Evolutionary conservation across 1,140 invertebrate genomes (phyloP).

Genomic region (Halyomorpha halys): DNA sequence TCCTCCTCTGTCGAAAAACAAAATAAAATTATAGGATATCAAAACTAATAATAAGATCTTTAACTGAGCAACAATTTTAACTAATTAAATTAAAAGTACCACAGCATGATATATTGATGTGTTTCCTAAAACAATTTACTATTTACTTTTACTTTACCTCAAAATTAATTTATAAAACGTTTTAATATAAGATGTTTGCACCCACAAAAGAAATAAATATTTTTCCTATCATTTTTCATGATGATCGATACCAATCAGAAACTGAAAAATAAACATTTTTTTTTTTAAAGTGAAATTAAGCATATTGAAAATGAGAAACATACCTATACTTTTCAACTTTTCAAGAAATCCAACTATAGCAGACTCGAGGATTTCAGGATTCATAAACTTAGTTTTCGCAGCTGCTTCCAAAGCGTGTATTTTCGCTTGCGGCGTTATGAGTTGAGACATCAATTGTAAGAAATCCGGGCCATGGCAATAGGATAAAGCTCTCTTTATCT

Average conservation of each 20-base stretch:
- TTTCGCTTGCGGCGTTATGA: conserved; percentile 62
- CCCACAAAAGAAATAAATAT: no score
- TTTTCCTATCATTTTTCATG: no score
- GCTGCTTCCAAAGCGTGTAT: conserved; percentile 61
- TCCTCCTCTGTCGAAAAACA: background rate
- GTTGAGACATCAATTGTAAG: conserved; percentile 45
- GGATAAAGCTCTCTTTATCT: conserved; percentile 57
- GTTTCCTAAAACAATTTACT: no score
- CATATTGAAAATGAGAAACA: background rate
- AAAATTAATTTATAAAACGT: no score
- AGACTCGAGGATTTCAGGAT: conserved; percentile 40
- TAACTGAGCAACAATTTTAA: no score
- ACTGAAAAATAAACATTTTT: no score
- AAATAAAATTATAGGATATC: background rate
- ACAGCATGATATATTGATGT: no score
- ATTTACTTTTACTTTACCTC: no score
- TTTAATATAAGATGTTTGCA: no score
- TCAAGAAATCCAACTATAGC: conserved; percentile 5
- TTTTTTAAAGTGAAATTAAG: background rate
- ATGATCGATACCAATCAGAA: no score
- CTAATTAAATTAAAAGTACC: no score
- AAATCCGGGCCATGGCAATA: conserved; percentile 43
- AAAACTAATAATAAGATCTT: no score
- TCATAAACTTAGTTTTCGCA: conserved; percentile 48
- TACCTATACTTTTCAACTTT: conserved; percentile 14